Evolutionary conservation across 2,888 invertebrate genomes (phyloP).

Genomic region (Phengaris alcon): DNA sequence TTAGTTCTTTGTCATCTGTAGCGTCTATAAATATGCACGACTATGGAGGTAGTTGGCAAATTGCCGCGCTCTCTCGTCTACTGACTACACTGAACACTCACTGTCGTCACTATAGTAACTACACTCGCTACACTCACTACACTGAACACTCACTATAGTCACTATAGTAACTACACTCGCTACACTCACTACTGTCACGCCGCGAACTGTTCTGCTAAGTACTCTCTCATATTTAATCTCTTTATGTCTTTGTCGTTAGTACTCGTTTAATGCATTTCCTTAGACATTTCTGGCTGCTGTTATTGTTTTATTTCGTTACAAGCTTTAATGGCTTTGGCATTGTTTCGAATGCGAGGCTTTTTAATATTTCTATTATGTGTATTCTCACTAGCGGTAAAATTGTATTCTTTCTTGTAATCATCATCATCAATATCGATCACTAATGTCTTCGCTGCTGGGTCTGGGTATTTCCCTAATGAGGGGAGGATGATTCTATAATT

Average conservation of each 20-base stretch:
- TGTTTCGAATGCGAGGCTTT: background rate
- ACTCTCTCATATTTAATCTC: conserved; percentile 10
- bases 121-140: background rate
- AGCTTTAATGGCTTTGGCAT: conserved; percentile 11
- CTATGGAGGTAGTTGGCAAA: conserved; percentile 26
- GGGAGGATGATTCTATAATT: too few species aligned
- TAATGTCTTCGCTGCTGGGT: too few species aligned
- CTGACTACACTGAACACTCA: too few species aligned
- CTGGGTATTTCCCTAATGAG: too few species aligned
- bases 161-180: background rate
- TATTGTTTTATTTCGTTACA: conserved; percentile 14
- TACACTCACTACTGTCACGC: background rate
- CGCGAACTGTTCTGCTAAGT: background rate
- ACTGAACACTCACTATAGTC: background rate
- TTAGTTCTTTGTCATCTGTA: background rate
- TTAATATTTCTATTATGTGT: conserved; percentile 8
- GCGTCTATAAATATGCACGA: conserved; percentile 2
- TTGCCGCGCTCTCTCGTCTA: conserved; percentile 2
- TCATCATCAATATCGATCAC: background rate
- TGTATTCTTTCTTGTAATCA: background rate
- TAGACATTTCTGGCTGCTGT: conserved; percentile 18
- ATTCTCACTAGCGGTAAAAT: background rate
- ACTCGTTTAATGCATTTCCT: conserved; percentile 10
- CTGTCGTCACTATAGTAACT: too few species aligned
- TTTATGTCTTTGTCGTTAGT: conserved; percentile 7